Evolutionary conservation across 2,113 vertebrate species (phyloP).

Genomic region (Pseudolaguvia tuberculata): DNA sequence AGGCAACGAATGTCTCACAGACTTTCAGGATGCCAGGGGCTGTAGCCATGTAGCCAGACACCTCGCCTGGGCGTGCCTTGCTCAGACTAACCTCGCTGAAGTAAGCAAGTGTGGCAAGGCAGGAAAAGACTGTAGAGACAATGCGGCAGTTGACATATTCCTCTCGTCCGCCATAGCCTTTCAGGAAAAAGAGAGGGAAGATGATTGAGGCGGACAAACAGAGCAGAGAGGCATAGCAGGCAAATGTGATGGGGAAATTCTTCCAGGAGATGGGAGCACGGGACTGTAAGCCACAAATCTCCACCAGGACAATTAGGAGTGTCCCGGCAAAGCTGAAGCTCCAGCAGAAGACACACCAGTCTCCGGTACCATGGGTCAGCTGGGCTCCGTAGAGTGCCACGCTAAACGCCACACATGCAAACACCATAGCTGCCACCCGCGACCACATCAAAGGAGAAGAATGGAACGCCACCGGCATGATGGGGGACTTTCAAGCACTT

Average conservation of each 20-base stretch:
- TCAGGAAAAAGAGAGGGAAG: constrained; percentile 77
- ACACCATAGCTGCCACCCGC: constrained; percentile 72
- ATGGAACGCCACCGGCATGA: constrained; percentile 69
- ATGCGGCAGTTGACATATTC: constrained; percentile 65
- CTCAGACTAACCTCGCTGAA: constrained; percentile 78
- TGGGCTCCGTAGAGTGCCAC: constrained; percentile 67
- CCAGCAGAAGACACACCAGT: constrained; percentile 88
- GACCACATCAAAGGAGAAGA: constrained; percentile 74
- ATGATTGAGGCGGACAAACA: constrained; percentile 84
- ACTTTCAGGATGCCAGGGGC: constrained; percentile 84
- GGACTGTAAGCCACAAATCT: constrained; percentile 72
- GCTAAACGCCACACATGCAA: constrained; percentile 81
- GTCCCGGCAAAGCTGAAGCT: constrained; percentile 80
- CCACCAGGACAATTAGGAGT: constrained; percentile 76
- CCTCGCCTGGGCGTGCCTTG: constrained; percentile 77
- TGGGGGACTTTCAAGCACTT: constrained; percentile 25
- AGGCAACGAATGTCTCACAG: constrained; percentile 83
- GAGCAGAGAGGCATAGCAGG: constrained; percentile 80
- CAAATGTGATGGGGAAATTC: constrained; percentile 86
- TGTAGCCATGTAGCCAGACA: constrained; percentile 85
- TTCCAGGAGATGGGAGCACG: constrained; percentile 80
- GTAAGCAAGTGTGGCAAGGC: constrained; percentile 76
- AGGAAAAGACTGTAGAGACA: constrained; percentile 75
- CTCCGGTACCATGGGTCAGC: constrained; percentile 51
- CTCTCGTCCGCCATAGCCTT: background rate